phyloP scores from a whole-genome alignment of 2,797 vertebrate genomes.

The Notolepis coatsorum region DNA sequence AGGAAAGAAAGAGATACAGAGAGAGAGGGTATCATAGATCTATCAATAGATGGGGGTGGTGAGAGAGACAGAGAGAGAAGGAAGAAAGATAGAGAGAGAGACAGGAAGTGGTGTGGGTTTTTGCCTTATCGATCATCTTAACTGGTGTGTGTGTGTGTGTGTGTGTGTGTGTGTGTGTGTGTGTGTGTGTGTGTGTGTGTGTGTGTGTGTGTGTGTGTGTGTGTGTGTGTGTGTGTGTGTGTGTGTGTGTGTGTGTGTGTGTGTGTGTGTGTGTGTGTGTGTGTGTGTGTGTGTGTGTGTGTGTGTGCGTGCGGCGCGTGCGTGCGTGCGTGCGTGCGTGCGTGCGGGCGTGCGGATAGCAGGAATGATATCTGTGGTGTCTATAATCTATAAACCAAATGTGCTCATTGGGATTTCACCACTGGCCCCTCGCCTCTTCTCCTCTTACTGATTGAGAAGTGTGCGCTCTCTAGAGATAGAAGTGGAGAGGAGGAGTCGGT shows the following conservation, averaged over 20 bases:
- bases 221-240: neutral
- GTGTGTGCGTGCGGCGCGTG: neutral
- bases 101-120: too few relatives aligned
- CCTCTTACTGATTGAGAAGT: neutral
- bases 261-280: neutral
- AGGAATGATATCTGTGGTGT: neutral
- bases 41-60: neutral
- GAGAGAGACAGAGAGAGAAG: neutral
- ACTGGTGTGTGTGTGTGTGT: neutral
- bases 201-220: neutral
- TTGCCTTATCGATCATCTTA: too few relatives aligned
- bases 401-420: neutral
- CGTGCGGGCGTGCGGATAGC: neutral
- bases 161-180: neutral
- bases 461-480: too few relatives aligned
- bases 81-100: too few relatives aligned
- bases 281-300: neutral
- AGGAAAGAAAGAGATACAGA: too few relatives aligned
- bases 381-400: neutral
- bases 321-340: neutral
- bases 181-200: neutral
- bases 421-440: neutral
- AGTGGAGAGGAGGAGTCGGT: too few relatives aligned
- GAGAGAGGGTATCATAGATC: neutral
- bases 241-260: neutral